Conservation (phyloP, 1,140 invertebrate species). For the Macrobrachium nipponense region DNA sequence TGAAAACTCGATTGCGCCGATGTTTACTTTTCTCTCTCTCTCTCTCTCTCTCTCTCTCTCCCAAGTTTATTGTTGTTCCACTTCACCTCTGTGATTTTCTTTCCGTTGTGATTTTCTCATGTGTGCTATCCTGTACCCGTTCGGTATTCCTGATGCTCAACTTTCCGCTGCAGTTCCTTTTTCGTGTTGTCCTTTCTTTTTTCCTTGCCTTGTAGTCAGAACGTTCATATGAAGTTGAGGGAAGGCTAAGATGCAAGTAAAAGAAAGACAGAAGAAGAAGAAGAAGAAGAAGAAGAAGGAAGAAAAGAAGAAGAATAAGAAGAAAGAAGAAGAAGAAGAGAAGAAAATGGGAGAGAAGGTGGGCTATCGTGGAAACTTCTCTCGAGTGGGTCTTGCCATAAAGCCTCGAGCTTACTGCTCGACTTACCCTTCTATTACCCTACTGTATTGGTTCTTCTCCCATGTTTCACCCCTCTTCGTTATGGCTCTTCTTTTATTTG, state of each 20-base stretch:
- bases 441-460: background rate
- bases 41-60: too few relatives aligned
- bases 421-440: background rate
- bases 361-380: too few relatives aligned
- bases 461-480: background rate
- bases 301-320: too few relatives aligned
- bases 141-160: background rate
- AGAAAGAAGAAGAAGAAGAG: too few relatives aligned
- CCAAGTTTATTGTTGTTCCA: background rate
- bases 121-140: too few relatives aligned
- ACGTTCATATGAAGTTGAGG: background rate
- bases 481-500: background rate
- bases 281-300: too few relatives aligned
- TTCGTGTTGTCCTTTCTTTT: background rate
- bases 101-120: background rate
- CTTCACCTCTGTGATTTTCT: background rate
- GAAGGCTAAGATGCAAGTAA: too few relatives aligned
- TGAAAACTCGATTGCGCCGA: too few relatives aligned
- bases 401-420: background rate
- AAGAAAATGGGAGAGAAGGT: too few relatives aligned
- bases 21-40: background rate
- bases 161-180: background rate
- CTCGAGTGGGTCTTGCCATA: too few relatives aligned
- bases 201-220: background rate
- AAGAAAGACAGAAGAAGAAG: too few relatives aligned